Conservation (phyloP, 2,888 invertebrate species). For the Druceiella hillmani region DNA sequence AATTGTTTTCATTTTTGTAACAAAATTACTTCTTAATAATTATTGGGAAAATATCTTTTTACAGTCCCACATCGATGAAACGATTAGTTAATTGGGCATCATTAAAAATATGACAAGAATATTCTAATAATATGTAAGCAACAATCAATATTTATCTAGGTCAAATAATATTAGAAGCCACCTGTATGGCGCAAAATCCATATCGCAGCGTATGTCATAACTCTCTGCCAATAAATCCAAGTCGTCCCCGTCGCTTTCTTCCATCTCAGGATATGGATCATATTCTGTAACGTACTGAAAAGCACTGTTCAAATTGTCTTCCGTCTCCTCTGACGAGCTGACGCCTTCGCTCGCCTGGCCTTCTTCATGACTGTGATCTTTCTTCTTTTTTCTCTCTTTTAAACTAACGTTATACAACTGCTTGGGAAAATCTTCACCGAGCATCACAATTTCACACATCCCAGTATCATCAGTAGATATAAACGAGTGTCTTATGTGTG, state of each 20-base stretch:
- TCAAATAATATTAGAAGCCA: too few species aligned
- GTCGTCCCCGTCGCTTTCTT: constrained; percentile 73
- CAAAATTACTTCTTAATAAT: too few species aligned
- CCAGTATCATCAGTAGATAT: constrained; percentile 95
- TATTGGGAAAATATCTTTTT: too few species aligned
- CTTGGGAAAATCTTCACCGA: constrained; percentile 72
- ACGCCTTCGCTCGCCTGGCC: constrained; percentile 31
- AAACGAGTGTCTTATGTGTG: constrained; percentile 91
- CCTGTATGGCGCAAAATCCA: constrained; percentile 55
- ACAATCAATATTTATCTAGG: too few species aligned
- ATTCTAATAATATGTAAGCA: too few species aligned
- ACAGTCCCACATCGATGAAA: too few species aligned
- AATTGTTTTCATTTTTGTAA: too few species aligned
- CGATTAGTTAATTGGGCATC: too few species aligned
- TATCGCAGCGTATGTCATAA: constrained; percentile 71
- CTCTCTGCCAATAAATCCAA: constrained; percentile 61
- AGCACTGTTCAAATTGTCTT: constrained; percentile 30
- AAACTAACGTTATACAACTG: constrained; percentile 44
- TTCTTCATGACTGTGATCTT: constrained; percentile 28
- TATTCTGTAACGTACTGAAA: too few species aligned
- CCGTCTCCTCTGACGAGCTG: constrained; percentile 36
- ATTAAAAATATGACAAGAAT: too few species aligned
- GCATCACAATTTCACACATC: constrained; percentile 89
- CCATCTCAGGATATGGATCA: constrained; percentile 70
- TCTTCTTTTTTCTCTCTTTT: constrained; percentile 38